Evolutionary conservation across 1,140 invertebrate genomes (phyloP).

Genomic region (Heliconius congener): DNA sequence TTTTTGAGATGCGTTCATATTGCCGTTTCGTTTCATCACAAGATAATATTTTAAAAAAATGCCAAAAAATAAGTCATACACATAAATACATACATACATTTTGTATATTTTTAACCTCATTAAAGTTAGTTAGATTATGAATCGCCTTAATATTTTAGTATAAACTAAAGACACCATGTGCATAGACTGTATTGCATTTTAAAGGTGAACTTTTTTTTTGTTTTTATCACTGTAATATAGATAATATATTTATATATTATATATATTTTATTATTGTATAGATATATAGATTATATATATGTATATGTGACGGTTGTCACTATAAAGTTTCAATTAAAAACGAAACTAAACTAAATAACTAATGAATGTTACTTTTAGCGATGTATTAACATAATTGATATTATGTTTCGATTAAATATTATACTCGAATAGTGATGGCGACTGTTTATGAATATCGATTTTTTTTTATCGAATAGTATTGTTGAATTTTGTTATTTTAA

Average conservation of each 20-base stretch:
- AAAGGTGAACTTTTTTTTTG: conserved; percentile 56
- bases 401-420: conserved; percentile 19
- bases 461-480: neutral
- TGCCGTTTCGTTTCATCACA: conserved; percentile 56
- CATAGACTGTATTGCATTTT: conserved; percentile 78
- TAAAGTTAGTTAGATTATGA: conserved; percentile 66
- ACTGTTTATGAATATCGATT: conserved; percentile 3
- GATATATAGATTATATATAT: conserved; percentile 38
- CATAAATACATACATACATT: conserved; percentile 5
- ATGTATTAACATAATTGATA: conserved; percentile 34
- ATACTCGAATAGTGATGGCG: conserved; percentile 11
- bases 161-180: conserved; percentile 64
- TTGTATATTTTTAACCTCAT: conserved; percentile 69
- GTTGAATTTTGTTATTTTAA: neutral
- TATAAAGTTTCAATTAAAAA: conserved; percentile 15
- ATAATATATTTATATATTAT: conserved; percentile 15
- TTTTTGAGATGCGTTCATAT: conserved; percentile 41
- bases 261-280: conserved; percentile 11
- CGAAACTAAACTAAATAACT: conserved; percentile 13
- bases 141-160: conserved; percentile 68
- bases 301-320: conserved; percentile 36
- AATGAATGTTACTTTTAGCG: conserved; percentile 30
- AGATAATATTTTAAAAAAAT: conserved; percentile 54
- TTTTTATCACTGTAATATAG: conserved; percentile 43
- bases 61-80: conserved; percentile 73